Percentiles rank a stretch among this genome's conserved stretches.
These are phyloP conservation scores for Gymnoscopelus microlampas DNA, from an alignment of 2,797 vertebrate species.

Conservation along the genomic window DNA sequence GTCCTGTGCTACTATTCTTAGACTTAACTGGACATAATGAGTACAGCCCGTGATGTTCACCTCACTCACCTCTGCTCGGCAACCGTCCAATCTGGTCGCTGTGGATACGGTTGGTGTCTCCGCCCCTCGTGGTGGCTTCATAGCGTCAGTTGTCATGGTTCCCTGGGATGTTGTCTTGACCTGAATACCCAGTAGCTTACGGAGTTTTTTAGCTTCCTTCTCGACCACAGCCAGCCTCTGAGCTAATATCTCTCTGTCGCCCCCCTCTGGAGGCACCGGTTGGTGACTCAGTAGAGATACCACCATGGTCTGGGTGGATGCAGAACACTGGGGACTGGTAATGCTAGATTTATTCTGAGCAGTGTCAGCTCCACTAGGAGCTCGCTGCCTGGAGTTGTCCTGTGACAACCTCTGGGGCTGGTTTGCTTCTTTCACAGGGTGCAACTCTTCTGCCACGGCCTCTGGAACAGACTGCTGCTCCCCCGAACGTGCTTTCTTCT, in stretches of 20 bases:
- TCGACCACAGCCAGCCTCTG: conserved; percentile 69
- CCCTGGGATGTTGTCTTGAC: conserved; percentile 50
- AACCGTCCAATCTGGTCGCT: conserved; percentile 67
- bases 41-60: neutral
- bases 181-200: conserved; percentile 62
- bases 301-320: conserved; percentile 67
- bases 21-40: neutral
- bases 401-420: neutral
- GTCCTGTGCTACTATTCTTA: no score
- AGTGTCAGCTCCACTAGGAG: neutral
- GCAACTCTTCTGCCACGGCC: conserved; percentile 27
- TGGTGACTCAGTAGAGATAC: conserved; percentile 69
- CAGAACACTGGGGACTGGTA: conserved; percentile 34
- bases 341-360: conserved; percentile 21
- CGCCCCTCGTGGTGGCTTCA: neutral
- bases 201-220: conserved; percentile 67
- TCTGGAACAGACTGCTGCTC: conserved; percentile 36
- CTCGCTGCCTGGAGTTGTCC: conserved; percentile 17
- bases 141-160: conserved; percentile 44
- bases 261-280: conserved; percentile 30
- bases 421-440: conserved; percentile 25
- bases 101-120: conserved; percentile 25
- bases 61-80: conserved; percentile 62
- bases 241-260: conserved; percentile 45
- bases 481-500: conserved; percentile 54